Conservation (phyloP, 2,113 vertebrate species). For the Catharus minimus region DNA sequence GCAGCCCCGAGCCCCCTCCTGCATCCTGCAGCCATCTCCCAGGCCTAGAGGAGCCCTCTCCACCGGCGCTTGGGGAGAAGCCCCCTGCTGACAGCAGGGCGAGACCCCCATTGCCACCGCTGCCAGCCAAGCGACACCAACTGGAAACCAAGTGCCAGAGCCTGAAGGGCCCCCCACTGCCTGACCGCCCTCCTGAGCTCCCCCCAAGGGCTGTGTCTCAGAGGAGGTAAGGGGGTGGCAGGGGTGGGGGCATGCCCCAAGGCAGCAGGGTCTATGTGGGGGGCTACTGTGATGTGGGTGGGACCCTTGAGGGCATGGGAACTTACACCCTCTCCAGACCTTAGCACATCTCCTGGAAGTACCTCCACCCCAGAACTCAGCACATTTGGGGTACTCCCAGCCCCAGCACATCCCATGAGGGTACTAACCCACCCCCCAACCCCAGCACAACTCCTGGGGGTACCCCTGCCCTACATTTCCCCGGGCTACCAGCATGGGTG, state of each 20-base stretch:
- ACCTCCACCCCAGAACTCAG: not conserved
- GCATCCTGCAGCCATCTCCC: not conserved
- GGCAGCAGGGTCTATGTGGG: fast-evolving
- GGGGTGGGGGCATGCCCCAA: not conserved
- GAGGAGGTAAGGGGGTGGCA: not conserved
- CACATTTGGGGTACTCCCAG: not conserved
- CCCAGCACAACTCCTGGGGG: not conserved
- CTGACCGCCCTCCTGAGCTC: slow-evolving; percentile 12
- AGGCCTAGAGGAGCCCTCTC: not conserved
- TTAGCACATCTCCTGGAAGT: not conserved
- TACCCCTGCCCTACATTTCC: not conserved
- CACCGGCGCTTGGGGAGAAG: not conserved
- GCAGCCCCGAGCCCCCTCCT: fast-evolving
- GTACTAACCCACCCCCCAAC: not conserved
- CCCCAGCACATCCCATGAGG: not conserved
- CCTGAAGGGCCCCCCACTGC: slow-evolving; percentile 54
- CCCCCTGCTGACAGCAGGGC: not conserved
- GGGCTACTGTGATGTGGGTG: not conserved
- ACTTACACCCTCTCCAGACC: not conserved
- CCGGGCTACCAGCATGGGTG: fast-evolving
- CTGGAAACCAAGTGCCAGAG: slow-evolving; percentile 37
- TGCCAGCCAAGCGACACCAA: slow-evolving; percentile 76
- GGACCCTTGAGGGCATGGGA: fast-evolving
- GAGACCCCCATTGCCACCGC: slow-evolving; percentile 52
- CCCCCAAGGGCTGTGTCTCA: not conserved